Evolutionary conservation across 2,888 invertebrate genomes (phyloP), one percentile per base, ranked within the genome.

Genomic region (Eupithecia tripunctaria): DNA sequence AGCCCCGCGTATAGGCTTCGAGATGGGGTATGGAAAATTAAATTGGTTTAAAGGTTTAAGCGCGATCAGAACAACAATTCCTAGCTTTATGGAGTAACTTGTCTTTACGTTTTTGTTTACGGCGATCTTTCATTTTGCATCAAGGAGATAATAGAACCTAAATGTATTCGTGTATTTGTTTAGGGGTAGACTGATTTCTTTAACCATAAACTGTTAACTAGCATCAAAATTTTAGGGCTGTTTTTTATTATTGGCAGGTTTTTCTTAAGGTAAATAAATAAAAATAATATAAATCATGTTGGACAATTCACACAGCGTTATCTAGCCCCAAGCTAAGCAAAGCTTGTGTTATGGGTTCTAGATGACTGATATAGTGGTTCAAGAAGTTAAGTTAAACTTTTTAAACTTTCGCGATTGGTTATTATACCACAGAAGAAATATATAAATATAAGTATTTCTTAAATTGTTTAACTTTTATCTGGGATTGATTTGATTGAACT

Each of bases 21-120:
- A 76, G 73, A 76, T 73, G 73, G 73, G 74, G 71, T 76, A 78
- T 79, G 78, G 75, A 77, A 78, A 78, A 79, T 79, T 76, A 73
- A 78, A 79, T 78, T 77, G 78, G 71, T 79, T 73, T 64, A 64
- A 70, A 68, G 78, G 73, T 76, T 77, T 77, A 74, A 64, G 67
- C 64, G 66, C 47, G 36, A 69, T 65, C 67, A 67, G 67, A 60
- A 51, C 59, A 70, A 71, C 71, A 72, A 65, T 72, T 71, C 21
- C 67, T 69, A 71, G 68, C 67, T 67, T 67, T 76, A 76, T 72
- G 64, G 64, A 59, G 47, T 68, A 72, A 64, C 66, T 71, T 38
- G 36, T 38, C n/a, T 32, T 21, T 2, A 10, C 10, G 47, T 21
- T n/a, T 51, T 51, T 51, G 47, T 21, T 51, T 21, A 21, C n/a